Evolutionary conservation across 2,888 invertebrate genomes (phyloP), one percentile per base, ranked within the genome.

Genomic region (Ichneumon xanthorius): DNA sequence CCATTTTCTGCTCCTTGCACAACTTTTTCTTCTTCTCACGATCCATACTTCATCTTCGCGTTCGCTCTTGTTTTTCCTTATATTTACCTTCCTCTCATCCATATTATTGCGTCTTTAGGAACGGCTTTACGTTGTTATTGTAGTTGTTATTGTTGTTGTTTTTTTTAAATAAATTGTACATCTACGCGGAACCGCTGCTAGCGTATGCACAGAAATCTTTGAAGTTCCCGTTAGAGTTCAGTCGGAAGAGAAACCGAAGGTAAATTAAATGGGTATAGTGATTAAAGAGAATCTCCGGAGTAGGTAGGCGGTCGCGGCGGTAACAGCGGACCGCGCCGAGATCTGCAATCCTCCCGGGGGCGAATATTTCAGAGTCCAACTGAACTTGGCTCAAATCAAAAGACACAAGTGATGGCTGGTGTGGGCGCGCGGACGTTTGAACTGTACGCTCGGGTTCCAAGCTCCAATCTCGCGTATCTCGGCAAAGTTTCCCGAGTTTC

Each of bases 401-500:
- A 82, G 68, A 82, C 87, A 86, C 84, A 84, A 86, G 75, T 80
- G 84, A 80, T 79, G n/a, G 55, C 68, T 40, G 72, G 33, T 40
- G 33, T 40, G n/a, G 50, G 48, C 7, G 45, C 45, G 58, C 33
- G 19, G 37, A 81, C 48, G 26, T 81, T 61, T 30, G 65, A 63
- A 48, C 40, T 70, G 73, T 53, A 53, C 72, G 45, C 45, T 19
- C 48, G 61, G 22, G 9, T 68, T 75, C 55, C 37, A 14, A 11
- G 61, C 70, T 55, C 53, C 78, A 50, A 58, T 65, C 37, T 50
- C 65, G 30, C 16, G 33, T 72, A 37, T 61, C 55, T 33, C 26
- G 50, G 37, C 37, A 48, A 77, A 77, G 72, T 77, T 80, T 33
- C 61, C 65, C 40, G 73, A 72, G 40, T 45, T 19, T 75, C 19